A percentile compares a stretch with the other conserved stretches of the same genome.
These are phyloP conservation scores for Lepidonotus clava DNA, from an alignment of 2,888 invertebrate species.

Conservation along the genomic window DNA sequence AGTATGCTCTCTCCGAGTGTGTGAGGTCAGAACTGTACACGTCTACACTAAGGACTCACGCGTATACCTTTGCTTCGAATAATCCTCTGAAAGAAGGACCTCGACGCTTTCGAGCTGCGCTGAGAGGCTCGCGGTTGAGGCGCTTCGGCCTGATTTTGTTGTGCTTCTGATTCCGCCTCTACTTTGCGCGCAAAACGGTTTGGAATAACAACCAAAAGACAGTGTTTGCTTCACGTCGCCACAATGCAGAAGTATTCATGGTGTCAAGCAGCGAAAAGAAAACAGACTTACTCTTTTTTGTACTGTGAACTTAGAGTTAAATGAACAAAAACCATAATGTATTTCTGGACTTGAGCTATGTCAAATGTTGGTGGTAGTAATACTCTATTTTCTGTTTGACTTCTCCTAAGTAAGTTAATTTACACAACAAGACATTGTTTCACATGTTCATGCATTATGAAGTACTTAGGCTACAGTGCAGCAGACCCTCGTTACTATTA, in stretches of 20 bases:
- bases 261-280: not conserved
- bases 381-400: no score
- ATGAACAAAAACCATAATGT: not conserved
- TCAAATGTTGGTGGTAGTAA: no score
- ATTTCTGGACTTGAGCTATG: not conserved
- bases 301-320: not conserved
- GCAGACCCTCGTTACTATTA: no score
- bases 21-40: not conserved
- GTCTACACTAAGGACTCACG: not conserved
- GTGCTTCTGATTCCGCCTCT: not conserved
- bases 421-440: no score
- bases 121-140: not conserved
- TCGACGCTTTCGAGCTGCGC: constrained; percentile 39
- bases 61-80: constrained; percentile 45
- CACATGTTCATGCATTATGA: no score
- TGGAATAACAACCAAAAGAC: not conserved
- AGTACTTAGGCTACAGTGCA: no score
- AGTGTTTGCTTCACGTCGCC: not conserved
- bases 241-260: not conserved
- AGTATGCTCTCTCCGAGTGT: not conserved
- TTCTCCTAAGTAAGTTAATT: no score
- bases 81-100: constrained; percentile 40
- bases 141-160: not conserved
- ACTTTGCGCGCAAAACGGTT: not conserved
- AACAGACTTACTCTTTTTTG: not conserved